A percentile compares a stretch with the other conserved stretches of the same genome.
These are phyloP conservation scores for Ptilorrhoa leucosticta DNA, from an alignment of 2,113 vertebrate species.

Conservation along the genomic window DNA sequence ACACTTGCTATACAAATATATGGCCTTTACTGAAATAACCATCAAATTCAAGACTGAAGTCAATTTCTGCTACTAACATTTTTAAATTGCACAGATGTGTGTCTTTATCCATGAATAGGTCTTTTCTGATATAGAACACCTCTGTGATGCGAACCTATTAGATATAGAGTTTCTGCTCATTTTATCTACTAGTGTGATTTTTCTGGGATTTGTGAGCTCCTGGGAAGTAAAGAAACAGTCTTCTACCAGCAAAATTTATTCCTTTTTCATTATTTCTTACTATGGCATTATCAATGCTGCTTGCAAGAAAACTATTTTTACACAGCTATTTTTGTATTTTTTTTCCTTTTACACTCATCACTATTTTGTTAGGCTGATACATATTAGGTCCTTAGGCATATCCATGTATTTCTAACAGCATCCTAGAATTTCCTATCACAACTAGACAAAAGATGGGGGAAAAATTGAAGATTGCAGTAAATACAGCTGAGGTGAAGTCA, in stretches of 20 bases:
- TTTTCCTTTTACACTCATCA: background rate
- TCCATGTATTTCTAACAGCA: background rate
- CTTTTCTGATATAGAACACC: background rate
- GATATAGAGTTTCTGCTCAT: background rate
- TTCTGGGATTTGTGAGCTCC: background rate
- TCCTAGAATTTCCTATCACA: background rate
- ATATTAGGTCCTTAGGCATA: background rate
- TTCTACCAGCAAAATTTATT: background rate
- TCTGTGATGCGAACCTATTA: background rate
- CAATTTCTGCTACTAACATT: background rate
- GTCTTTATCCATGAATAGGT: background rate
- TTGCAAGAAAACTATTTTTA: background rate
- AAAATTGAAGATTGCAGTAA: background rate
- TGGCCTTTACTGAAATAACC: background rate
- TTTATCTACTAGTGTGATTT: background rate
- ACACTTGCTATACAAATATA: background rate
- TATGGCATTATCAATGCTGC: background rate
- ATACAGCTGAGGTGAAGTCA: background rate
- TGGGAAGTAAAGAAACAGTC: background rate
- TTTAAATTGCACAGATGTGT: background rate
- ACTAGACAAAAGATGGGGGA: background rate
- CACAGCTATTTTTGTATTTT: background rate
- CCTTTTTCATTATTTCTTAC: background rate
- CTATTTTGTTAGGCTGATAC: background rate
- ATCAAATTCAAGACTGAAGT: background rate